These are phyloP conservation scores for Cranoglanis bouderius DNA, from an alignment of 2,113 vertebrate species.

Conservation along the genomic window DNA sequence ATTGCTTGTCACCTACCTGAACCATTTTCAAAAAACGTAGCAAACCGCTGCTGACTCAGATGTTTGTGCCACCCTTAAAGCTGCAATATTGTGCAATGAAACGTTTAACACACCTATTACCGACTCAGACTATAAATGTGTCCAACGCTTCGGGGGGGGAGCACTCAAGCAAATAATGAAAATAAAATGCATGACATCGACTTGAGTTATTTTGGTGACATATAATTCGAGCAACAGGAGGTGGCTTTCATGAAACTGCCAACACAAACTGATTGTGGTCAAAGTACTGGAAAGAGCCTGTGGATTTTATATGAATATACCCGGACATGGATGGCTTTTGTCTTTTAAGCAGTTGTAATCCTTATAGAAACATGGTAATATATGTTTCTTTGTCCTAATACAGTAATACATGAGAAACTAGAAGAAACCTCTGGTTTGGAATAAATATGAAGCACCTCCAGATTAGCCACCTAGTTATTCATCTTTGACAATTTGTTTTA, in stretches of 20 bases:
- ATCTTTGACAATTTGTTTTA: conserved; percentile 3
- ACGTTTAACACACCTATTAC: conserved; percentile 23
- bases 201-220: conserved; percentile 2
- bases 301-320: not conserved
- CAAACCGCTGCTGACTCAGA: conserved; percentile 2
- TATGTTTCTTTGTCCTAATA: not conserved
- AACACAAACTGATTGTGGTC: not conserved
- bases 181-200: not conserved
- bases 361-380: not conserved
- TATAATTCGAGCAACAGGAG: not conserved
- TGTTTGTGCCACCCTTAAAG: conserved; percentile 7
- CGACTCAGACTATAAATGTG: not conserved
- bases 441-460: not conserved
- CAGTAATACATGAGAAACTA: not conserved
- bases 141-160: not conserved
- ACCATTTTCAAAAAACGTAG: not conserved
- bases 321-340: not conserved
- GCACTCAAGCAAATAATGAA: not conserved
- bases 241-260: not conserved
- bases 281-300: not conserved
- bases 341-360: not conserved
- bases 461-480: not conserved
- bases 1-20: conserved; percentile 14
- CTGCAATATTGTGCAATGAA: conserved; percentile 27
- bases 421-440: not conserved